These are phyloP conservation scores for Petrocephalus zakoni DNA, from an alignment of 2,113 vertebrate genomes.

Conservation along the genomic window DNA sequence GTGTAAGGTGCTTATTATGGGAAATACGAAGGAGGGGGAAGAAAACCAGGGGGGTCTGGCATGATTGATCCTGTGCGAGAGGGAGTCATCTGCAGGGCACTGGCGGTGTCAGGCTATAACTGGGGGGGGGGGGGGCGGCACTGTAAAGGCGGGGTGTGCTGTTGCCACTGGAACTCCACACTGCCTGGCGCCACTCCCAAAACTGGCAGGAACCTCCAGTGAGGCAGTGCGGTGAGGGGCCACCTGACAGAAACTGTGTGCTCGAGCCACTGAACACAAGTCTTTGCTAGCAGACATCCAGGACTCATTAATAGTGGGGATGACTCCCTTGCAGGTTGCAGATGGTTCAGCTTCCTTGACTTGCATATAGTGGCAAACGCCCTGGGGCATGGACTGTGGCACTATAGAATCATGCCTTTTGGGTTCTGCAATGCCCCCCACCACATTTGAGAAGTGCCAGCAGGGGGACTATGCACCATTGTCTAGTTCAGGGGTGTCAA, in stretches of 20 bases:
- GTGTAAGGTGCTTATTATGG: neutral
- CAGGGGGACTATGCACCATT: neutral
- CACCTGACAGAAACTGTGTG: too few species aligned
- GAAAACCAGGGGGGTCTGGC: neutral
- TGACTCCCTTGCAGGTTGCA: neutral
- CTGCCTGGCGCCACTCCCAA: too few species aligned
- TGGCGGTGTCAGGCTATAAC: neutral
- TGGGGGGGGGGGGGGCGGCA: neutral
- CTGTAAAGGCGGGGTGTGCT: neutral
- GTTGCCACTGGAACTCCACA: neutral
- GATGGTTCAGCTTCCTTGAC: neutral
- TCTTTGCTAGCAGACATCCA: too few species aligned
- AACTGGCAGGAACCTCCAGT: too few species aligned
- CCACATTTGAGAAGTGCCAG: neutral
- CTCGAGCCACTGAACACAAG: too few species aligned
- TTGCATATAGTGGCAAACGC: neutral
- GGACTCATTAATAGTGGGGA: too few species aligned
- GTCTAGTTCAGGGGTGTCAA: too few species aligned
- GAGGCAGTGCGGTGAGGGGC: too few species aligned
- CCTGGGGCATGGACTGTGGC: neutral
- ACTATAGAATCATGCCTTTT: neutral
- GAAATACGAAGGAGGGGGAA: neutral
- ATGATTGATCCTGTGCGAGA: neutral
- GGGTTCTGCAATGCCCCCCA: neutral
- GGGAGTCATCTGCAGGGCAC: neutral